phyloP scores from a whole-genome alignment of 2,113 vertebrate species.

The Picathartes gymnocephalus region DNA sequence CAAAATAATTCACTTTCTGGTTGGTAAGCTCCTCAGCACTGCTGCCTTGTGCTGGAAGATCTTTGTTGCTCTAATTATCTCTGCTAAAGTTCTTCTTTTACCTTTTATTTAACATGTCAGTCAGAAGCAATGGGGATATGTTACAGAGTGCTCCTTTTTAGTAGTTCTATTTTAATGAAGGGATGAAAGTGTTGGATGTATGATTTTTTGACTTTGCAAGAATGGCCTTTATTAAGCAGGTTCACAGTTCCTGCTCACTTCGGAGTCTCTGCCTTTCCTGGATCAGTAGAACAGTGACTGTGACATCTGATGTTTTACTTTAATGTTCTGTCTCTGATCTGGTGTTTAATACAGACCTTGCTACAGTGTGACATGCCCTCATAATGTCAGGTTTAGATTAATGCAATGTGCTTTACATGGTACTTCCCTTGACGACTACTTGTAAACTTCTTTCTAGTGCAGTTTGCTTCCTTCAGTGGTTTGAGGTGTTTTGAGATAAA shows the following conservation, averaged over 20 bases:
- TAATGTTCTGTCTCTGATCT: constrained; percentile 29
- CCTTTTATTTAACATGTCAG: constrained; percentile 16
- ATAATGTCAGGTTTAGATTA: constrained; percentile 43
- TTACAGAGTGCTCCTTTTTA: constrained; percentile 44
- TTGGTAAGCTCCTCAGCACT: not conserved
- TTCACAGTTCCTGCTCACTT: constrained; percentile 28
- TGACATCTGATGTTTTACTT: constrained; percentile 43
- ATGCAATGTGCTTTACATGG: constrained; percentile 39
- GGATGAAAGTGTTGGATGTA: constrained; percentile 23
- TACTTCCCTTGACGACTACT: constrained; percentile 17
- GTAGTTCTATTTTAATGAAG: constrained; percentile 41
- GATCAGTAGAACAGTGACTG: constrained; percentile 34
- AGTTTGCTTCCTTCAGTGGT: constrained; percentile 16
- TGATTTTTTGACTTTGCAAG: constrained; percentile 24
- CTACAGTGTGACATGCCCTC: constrained; percentile 17
- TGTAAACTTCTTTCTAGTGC: constrained; percentile 16
- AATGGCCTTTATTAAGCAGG: constrained; percentile 49
- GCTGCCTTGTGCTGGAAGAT: not conserved
- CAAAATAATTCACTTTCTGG: constrained; percentile 23
- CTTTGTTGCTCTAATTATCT: constrained; percentile 15
- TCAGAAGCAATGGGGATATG: constrained; percentile 57
- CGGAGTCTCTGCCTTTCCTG: constrained; percentile 1
- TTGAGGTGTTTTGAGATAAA: constrained; percentile 6
- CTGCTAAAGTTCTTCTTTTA: constrained; percentile 15
- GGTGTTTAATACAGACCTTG: constrained; percentile 42